Base-by-base conservation (phyloP, 2,888 invertebrate species). In the Nematopogon swammerdamellus region DNA sequence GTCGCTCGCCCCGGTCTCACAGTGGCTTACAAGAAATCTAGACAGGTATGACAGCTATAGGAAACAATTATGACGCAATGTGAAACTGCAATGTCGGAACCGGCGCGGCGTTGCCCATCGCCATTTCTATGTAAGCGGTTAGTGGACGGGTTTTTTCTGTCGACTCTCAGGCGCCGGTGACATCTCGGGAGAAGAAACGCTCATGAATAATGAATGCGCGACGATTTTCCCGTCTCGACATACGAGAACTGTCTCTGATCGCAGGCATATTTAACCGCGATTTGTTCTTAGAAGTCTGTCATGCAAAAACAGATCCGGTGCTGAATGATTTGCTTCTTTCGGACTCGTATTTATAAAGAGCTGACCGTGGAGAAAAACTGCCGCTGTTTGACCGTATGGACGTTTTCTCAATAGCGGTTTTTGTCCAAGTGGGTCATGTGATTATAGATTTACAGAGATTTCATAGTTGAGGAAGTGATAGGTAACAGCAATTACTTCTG, bases 21-120 rank as follows among this genome's bases (percentile, higher is more conserved):
- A 25, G 25, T 8, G 25, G n/a, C n/a, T n/a, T 8, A 25, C 25
- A 25, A 25, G 25, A 25, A 25, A 4, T 25, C 25, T 8, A 25
- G 25, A 25, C 25, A 25, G 25, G 25, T 25, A 25, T n/a, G n/a
- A n/a, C 25, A 25, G 25, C 36, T 8, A 14, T 3, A 14, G 11
- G 36, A 36, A 36, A 56, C 58, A 53, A 57, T 57, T 61, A 60
- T 69, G 70, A 70, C 58, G 67, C 64, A 71, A 71, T 63, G 71
- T 62, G 68, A 70, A 73, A 54, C 16, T 51, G 36, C 36, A 14
- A 4, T 10, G 36, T 36, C 8, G 36, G 36, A 14, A 36, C 36
- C 36, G 36, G 36, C 36, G 36, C 36, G 36, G 11, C 8, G 36
- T 25, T 25, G 25, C 25, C 4, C 25, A 6, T 4, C 25, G 25